These are phyloP conservation scores for Plotosus lineatus DNA, from an alignment of 2,113 vertebrate species.

Conservation along the genomic window DNA sequence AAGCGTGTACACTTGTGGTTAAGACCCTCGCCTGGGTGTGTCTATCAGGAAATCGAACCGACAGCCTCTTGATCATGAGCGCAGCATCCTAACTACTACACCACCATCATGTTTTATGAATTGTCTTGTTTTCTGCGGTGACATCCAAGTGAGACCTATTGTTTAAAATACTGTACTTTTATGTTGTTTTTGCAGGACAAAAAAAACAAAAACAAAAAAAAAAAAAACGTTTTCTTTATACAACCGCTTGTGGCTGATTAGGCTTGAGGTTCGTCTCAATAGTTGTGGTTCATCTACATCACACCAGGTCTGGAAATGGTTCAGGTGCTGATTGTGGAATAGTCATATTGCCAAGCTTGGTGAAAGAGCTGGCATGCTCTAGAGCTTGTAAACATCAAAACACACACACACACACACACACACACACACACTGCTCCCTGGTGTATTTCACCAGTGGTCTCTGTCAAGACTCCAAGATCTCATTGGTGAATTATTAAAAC, in stretches of 20 bases:
- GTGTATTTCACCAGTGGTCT: constrained; percentile 63
- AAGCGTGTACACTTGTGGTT: no score
- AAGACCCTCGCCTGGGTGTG: no score
- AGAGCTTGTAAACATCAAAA: constrained; percentile 46
- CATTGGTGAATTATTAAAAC: constrained; percentile 67
- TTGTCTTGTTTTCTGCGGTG: no score
- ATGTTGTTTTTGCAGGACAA: no score
- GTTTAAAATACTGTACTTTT: no score
- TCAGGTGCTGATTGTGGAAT: background rate
- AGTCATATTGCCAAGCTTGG: background rate
- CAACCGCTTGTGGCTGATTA: background rate
- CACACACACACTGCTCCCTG: constrained; percentile 60
- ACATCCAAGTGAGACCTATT: no score
- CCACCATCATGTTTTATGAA: no score
- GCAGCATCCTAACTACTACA: no score
- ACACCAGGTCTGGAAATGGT: background rate
- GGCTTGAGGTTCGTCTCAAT: background rate
- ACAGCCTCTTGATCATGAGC: no score
- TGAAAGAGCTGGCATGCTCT: constrained; percentile 1
- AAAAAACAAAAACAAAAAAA: no score
- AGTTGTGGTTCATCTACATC: background rate
- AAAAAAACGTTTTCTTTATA: no score
- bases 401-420: constrained; percentile 64
- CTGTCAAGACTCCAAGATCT: constrained; percentile 42
- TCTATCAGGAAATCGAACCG: no score